Conservation (phyloP, 2,113 vertebrate species). For the Marmota monax region DNA sequence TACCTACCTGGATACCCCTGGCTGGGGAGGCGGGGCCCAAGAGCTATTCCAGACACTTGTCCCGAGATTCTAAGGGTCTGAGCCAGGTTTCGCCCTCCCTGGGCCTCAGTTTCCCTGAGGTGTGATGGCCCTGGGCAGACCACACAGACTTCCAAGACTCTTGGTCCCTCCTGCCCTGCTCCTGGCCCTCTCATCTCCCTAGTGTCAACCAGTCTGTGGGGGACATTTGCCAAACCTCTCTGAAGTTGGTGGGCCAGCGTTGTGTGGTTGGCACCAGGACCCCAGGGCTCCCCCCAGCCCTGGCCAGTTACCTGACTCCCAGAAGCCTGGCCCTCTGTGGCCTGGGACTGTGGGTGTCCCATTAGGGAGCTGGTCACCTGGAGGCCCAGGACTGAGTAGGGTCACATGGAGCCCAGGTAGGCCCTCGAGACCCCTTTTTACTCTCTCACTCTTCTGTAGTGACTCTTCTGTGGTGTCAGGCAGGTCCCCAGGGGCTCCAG, state of each 20-base stretch:
- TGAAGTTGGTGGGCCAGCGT: not conserved
- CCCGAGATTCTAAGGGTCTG: not conserved
- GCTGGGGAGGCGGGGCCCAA: not conserved
- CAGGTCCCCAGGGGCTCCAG: too few species aligned
- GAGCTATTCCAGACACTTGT: not conserved
- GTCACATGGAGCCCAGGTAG: fast-evolving
- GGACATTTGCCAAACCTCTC: not conserved
- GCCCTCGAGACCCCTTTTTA: not conserved
- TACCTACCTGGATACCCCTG: not conserved
- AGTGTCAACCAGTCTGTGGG: not conserved
- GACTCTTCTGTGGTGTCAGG: not conserved
- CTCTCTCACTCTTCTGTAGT: too few species aligned
- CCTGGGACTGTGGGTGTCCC: fast-evolving
- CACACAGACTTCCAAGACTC: fast-evolving
- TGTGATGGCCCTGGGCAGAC: fast-evolving
- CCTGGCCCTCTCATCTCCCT: too few species aligned
- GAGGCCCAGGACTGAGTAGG: not conserved
- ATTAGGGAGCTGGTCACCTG: not conserved
- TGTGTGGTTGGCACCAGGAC: not conserved
- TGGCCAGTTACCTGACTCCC: too few species aligned
- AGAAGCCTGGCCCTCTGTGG: not conserved
- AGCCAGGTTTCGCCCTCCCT: too few species aligned
- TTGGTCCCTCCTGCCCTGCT: not conserved
- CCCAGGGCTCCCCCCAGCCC: not conserved
- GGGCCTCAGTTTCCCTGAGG: slow-evolving; percentile 9